Conservation (phyloP, 64 coral and sea anemone species). For the Acropora tenuis region DNA sequence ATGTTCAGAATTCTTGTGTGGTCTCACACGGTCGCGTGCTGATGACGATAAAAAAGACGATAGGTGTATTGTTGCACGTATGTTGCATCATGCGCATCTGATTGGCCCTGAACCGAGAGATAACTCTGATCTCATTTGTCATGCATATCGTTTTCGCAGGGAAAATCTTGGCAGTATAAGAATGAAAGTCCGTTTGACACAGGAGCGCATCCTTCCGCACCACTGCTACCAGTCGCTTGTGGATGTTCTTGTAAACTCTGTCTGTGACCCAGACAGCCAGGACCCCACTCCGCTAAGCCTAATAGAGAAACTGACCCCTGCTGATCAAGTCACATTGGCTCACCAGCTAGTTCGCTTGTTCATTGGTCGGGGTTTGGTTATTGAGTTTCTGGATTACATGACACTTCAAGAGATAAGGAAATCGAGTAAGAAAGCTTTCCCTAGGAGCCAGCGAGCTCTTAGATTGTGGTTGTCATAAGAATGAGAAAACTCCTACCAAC, state of each 20-base stretch:
- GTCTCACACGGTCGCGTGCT: too few relatives aligned
- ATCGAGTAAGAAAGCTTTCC: constrained; percentile 63
- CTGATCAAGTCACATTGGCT: constrained; percentile 76
- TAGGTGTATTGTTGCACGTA: too few relatives aligned
- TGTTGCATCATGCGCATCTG: too few relatives aligned
- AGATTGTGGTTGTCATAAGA: not conserved
- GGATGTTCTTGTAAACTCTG: constrained; percentile 74
- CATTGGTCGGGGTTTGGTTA: constrained; percentile 64
- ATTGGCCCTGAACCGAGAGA: not conserved
- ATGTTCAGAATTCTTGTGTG: too few relatives aligned
- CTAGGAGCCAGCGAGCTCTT: not conserved
- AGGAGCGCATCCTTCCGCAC: constrained; percentile 82
- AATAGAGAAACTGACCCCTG: constrained; percentile 70
- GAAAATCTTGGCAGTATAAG: constrained; percentile 95
- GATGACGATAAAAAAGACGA: too few relatives aligned
- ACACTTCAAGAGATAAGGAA: constrained; percentile 69
- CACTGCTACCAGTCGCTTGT: constrained; percentile 73
- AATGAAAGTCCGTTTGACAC: constrained; percentile 79
- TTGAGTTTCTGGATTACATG: constrained; percentile 79
- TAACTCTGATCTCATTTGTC: not conserved
- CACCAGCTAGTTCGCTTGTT: constrained; percentile 89
- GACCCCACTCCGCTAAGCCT: constrained; percentile 53
- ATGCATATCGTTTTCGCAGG: constrained; percentile 11
- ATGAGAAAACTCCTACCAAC: not conserved
- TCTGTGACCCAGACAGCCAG: constrained; percentile 11